phyloP scores from a whole-genome alignment of 53 echinoderm and acorn worm species.

The Paracentrotus lividus region DNA sequence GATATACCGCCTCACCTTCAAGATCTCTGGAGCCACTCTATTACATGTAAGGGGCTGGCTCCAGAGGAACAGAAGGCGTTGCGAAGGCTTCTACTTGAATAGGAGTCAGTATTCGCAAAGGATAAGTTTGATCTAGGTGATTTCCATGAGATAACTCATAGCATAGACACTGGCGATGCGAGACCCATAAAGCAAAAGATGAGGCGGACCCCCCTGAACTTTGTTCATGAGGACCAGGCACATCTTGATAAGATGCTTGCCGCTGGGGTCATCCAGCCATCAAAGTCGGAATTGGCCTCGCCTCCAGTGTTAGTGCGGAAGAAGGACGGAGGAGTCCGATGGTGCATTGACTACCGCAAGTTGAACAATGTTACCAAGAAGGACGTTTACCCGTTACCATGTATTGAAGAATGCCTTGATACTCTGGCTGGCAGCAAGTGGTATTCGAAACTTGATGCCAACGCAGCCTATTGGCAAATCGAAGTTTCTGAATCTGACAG shows the following conservation, averaged over 20 bases:
- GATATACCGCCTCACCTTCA: conserved; percentile 43
- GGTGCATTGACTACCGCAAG: too few relatives aligned
- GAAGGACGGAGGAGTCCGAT: too few relatives aligned
- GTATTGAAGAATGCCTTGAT: too few relatives aligned
- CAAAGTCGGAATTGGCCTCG: too few relatives aligned
- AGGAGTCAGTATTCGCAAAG: conserved; percentile 41
- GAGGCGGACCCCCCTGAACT: conserved; percentile 6
- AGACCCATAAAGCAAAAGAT: neutral
- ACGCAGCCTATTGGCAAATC: conserved; percentile 76
- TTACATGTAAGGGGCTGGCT: neutral
- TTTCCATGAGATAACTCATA: neutral
- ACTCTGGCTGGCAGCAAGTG: conserved; percentile 68
- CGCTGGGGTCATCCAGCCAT: too few relatives aligned
- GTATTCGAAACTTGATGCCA: conserved; percentile 76
- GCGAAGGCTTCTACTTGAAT: conserved; percentile 14
- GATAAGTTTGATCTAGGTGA: neutral
- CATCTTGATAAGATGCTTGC: neutral
- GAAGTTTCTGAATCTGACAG: conserved; percentile 57
- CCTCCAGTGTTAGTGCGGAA: too few relatives aligned
- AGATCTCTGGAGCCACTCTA: conserved; percentile 31
- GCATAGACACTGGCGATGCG: neutral
- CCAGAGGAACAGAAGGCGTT: conserved; percentile 7
- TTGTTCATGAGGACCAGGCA: conserved; percentile 2
- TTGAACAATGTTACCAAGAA: too few relatives aligned
- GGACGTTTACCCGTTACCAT: too few relatives aligned